Conservation (phyloP, 2,888 invertebrate genomes). For the Folsomia candida region DNA sequence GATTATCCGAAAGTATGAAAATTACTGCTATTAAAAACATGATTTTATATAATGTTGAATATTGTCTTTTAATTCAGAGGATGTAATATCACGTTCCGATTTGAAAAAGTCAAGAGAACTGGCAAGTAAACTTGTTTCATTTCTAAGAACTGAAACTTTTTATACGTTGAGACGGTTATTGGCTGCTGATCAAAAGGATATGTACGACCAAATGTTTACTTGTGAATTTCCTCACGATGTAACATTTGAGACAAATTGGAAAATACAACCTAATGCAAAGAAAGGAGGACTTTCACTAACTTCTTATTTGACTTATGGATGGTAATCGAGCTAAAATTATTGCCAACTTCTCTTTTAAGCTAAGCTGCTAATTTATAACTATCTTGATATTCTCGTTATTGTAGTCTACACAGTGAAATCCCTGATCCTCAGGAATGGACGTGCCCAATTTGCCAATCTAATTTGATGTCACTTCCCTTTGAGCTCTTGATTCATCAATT, state of each 20-base stretch:
- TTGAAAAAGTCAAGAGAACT: constrained; percentile 57
- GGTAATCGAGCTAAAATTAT: constrained; percentile 56
- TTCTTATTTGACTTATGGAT: constrained; percentile 76
- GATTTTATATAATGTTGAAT: not conserved
- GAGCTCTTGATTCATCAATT: constrained; percentile 72
- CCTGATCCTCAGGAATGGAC: constrained; percentile 66
- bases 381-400: constrained; percentile 57
- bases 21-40: not conserved
- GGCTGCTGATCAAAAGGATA: constrained; percentile 76
- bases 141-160: constrained; percentile 69
- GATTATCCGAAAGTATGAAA: constrained; percentile 64
- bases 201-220: constrained; percentile 61
- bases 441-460: constrained; percentile 68
- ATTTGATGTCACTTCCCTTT: constrained; percentile 65
- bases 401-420: constrained; percentile 55
- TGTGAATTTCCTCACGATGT: constrained; percentile 31
- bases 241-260: constrained; percentile 69
- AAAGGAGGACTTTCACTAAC: constrained; percentile 82
- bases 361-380: too few relatives aligned
- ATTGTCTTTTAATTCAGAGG: constrained; percentile 1
- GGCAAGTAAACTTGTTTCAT: constrained; percentile 69
- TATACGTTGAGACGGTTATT: constrained; percentile 79
- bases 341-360: constrained; percentile 64
- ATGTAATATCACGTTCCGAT: constrained; percentile 27
- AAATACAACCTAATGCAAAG: constrained; percentile 62